Evolutionary conservation across 2,797 vertebrate genomes (phyloP).

Genomic region (Monodelphis domestica): DNA sequence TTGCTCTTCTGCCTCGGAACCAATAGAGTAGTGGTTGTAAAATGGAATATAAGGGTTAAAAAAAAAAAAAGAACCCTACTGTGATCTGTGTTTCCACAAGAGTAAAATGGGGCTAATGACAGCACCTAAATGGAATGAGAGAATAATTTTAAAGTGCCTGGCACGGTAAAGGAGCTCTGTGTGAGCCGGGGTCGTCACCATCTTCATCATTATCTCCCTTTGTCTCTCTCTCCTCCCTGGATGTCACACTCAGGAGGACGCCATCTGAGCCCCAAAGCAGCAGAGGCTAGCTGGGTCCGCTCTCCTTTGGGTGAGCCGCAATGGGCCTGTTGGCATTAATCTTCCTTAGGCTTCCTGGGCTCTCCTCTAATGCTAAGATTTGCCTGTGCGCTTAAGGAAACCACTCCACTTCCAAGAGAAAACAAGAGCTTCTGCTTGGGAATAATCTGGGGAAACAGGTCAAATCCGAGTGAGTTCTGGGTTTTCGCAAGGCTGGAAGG

Average conservation of each 20-base stretch:
- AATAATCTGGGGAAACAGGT: background rate
- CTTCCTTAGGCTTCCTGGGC: background rate
- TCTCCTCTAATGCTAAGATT: background rate
- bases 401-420: background rate
- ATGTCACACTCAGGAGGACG: background rate
- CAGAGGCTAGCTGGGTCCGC: background rate
- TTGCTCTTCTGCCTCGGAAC: too few species aligned
- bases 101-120: background rate
- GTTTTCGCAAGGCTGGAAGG: conserved; percentile 17
- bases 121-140: background rate
- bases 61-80: background rate
- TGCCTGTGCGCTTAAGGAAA: background rate
- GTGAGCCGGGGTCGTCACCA: background rate
- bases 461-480: conserved; percentile 6
- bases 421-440: background rate
- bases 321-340: background rate
- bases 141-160: background rate
- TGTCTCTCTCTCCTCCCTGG: background rate
- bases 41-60: too few species aligned
- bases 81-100: background rate
- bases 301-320: background rate
- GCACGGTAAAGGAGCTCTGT: too few species aligned
- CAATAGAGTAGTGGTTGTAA: too few species aligned
- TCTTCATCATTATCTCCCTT: background rate
- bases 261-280: background rate